Conservation (phyloP, 2,113 vertebrate species). For the Sapajus apella region DNA sequence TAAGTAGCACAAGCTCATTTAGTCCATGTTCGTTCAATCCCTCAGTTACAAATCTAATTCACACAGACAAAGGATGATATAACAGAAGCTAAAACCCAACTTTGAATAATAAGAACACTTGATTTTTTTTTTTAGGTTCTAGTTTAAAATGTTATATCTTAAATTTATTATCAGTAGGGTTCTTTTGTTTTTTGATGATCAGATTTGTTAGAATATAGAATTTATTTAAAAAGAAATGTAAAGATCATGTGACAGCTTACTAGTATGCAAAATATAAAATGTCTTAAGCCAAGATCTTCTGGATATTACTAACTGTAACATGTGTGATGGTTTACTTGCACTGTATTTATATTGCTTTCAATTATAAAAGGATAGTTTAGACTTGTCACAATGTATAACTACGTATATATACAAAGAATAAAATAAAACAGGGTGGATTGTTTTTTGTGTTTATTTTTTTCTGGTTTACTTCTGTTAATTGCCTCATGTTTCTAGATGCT, state of each 20-base stretch:
- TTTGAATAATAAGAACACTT: background rate
- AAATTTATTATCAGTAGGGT: background rate
- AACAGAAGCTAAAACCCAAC: background rate
- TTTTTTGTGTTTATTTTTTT: background rate
- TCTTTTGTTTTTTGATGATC: background rate
- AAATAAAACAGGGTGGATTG: background rate
- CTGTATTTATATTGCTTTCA: background rate
- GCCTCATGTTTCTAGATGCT: slow-evolving; percentile 20
- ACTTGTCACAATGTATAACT: background rate
- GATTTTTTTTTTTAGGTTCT: background rate
- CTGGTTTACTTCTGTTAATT: background rate
- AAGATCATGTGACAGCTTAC: background rate
- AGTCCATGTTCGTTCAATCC: background rate
- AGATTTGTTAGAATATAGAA: background rate
- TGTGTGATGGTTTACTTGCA: background rate
- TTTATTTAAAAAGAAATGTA: background rate
- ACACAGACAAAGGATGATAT: background rate
- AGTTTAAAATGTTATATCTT: background rate
- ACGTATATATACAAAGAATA: background rate
- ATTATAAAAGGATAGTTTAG: background rate
- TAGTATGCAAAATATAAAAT: slow-evolving; percentile 37
- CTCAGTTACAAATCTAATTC: slow-evolving; percentile 13
- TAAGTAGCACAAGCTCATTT: background rate
- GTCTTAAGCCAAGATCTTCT: background rate
- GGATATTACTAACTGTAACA: slow-evolving; percentile 2